Evolutionary conservation across 2,888 invertebrate genomes (phyloP).

Genomic region (Acheta domesticus): DNA sequence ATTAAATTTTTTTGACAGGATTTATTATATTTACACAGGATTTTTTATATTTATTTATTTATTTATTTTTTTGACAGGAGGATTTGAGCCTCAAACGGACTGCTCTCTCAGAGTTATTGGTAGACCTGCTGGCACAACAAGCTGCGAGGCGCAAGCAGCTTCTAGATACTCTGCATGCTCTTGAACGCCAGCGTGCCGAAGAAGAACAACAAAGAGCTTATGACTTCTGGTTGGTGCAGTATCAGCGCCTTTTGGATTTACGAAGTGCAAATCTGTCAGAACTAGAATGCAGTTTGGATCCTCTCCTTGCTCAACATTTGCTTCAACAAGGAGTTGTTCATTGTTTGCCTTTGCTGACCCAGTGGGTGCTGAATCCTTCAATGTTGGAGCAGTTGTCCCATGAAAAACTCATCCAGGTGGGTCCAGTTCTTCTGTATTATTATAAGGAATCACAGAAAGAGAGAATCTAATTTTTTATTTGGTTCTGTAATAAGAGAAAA

Average conservation of each 20-base stretch:
- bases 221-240: constrained; percentile 72
- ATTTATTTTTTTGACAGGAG: constrained; percentile 51
- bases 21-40: too few relatives aligned
- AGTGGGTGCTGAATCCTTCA: constrained; percentile 55
- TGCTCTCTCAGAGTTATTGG: constrained; percentile 62
- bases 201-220: constrained; percentile 44
- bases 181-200: constrained; percentile 57
- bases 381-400: constrained; percentile 42
- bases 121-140: constrained; percentile 67
- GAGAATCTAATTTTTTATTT: too few relatives aligned
- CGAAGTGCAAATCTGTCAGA: constrained; percentile 65
- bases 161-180: constrained; percentile 63
- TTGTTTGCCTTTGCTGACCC: constrained; percentile 70
- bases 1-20: constrained; percentile 48
- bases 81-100: constrained; percentile 66
- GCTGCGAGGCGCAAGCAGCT: constrained; percentile 62
- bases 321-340: constrained; percentile 70
- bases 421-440: neutral
- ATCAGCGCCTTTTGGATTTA: constrained; percentile 75
- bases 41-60: too few relatives aligned
- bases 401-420: constrained; percentile 35
- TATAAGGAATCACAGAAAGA: neutral
- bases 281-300: constrained; percentile 62
- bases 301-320: constrained; percentile 63
- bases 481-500: too few relatives aligned